These are phyloP conservation scores for Paracanthobrama guichenoti DNA, from an alignment of 2,113 vertebrate genomes.

Conservation along the genomic window DNA sequence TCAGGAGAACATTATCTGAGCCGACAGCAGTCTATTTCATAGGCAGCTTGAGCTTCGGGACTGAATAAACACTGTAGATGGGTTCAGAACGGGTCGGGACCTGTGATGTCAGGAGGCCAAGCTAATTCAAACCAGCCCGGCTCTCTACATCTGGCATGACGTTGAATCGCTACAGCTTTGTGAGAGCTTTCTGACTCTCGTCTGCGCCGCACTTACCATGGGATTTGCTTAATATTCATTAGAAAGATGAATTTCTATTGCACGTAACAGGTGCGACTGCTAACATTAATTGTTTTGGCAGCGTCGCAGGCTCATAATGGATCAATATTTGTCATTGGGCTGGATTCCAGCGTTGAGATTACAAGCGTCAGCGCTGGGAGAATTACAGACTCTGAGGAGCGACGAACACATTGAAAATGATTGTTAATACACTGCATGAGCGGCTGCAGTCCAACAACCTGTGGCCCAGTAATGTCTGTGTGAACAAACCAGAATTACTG, in stretches of 20 bases:
- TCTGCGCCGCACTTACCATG: neutral
- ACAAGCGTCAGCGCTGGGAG: constrained; percentile 28
- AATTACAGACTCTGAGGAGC: constrained; percentile 41
- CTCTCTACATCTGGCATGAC: neutral
- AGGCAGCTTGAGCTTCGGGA: constrained; percentile 25
- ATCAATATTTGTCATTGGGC: constrained; percentile 52
- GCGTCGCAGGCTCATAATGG: constrained; percentile 38
- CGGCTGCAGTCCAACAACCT: neutral
- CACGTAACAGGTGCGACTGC: constrained; percentile 43
- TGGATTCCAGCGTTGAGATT: constrained; percentile 30
- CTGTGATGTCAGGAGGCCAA: constrained; percentile 28
- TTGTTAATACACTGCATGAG: neutral
- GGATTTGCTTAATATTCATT: constrained; percentile 37
- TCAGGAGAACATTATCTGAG: constrained; percentile 50
- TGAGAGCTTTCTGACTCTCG: neutral
- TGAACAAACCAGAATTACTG: neutral
- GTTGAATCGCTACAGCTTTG: neutral
- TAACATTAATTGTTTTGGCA: constrained; percentile 49
- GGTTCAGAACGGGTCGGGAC: constrained; percentile 19
- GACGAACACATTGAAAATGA: neutral
- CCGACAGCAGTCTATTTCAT: constrained; percentile 44
- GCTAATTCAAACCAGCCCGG: constrained; percentile 28
- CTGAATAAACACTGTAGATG: constrained; percentile 51
- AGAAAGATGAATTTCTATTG: constrained; percentile 39
- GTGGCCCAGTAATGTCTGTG: neutral